These are phyloP conservation scores for Lasioglossum malachurum DNA, from an alignment of 2,888 invertebrate genomes.

Conservation along the genomic window DNA sequence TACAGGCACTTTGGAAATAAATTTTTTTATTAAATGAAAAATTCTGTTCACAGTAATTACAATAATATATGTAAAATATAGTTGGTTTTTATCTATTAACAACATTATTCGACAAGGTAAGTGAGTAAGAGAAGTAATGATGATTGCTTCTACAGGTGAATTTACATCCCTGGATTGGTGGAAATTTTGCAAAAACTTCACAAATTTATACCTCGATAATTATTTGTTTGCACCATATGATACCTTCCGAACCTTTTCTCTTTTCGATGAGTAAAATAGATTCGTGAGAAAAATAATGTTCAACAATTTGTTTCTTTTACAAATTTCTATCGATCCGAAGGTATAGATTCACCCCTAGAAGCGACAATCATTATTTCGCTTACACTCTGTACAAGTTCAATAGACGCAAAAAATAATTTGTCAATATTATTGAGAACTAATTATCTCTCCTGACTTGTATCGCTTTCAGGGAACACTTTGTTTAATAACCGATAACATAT, in stretches of 20 bases:
- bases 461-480: constrained; percentile 78
- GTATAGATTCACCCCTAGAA: neutral
- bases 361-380: neutral
- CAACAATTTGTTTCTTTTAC: neutral
- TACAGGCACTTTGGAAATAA: neutral
- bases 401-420: neutral
- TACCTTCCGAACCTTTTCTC: too few species aligned
- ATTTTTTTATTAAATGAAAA: neutral
- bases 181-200: neutral
- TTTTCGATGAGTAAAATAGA: too few species aligned
- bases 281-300: neutral
- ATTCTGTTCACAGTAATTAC: constrained; percentile 4
- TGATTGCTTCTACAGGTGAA: neutral
- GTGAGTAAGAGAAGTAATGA: neutral
- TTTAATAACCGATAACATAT: constrained; percentile 77
- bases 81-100: constrained; percentile 28
- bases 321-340: neutral
- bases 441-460: constrained; percentile 79
- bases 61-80: constrained; percentile 36
- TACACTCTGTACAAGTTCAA: constrained; percentile 23
- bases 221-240: neutral
- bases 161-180: neutral
- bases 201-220: neutral
- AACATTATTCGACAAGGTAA: neutral
- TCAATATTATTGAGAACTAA: constrained; percentile 15